Conservation (phyloP, 2,113 vertebrate genomes). For the Tauraco erythrolophus region DNA sequence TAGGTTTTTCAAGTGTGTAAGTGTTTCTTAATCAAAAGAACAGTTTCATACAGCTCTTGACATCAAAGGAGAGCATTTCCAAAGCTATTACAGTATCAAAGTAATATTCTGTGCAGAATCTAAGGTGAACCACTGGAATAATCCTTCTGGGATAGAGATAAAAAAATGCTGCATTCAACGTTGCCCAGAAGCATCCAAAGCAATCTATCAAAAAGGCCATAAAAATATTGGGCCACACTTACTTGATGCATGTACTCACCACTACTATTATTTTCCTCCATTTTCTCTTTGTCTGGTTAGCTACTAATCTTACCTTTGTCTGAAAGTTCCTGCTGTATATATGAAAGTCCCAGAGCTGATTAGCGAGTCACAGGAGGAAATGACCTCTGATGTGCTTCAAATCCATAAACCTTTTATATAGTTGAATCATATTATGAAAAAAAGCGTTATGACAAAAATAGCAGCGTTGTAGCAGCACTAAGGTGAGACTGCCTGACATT, state of each 20-base stretch:
- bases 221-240: slow-evolving; percentile 64
- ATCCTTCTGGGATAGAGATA: slow-evolving; percentile 71
- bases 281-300: slow-evolving; percentile 58
- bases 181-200: slow-evolving; percentile 57
- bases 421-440: slow-evolving; percentile 41
- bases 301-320: slow-evolving; percentile 56
- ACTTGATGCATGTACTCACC: slow-evolving; percentile 23
- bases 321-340: slow-evolving; percentile 52
- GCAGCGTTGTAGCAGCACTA: neutral
- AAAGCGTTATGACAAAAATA: slow-evolving; percentile 16
- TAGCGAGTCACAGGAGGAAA: slow-evolving; percentile 69
- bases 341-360: slow-evolving; percentile 66
- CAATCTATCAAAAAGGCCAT: slow-evolving; percentile 72
- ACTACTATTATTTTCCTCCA: slow-evolving; percentile 57
- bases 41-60: slow-evolving; percentile 56
- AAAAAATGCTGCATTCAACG: slow-evolving; percentile 64
- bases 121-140: slow-evolving; percentile 76
- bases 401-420: slow-evolving; percentile 69
- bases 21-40: slow-evolving; percentile 79
- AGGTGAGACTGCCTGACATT: neutral
- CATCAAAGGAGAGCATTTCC: slow-evolving; percentile 75
- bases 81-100: slow-evolving; percentile 79
- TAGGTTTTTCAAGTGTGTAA: slow-evolving; percentile 66
- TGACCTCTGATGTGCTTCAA: slow-evolving; percentile 69
- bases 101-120: slow-evolving; percentile 74